These are phyloP conservation scores for Hyposmocoma kahamanoa DNA, from an alignment of 1,140 invertebrate species.

Conservation along the genomic window DNA sequence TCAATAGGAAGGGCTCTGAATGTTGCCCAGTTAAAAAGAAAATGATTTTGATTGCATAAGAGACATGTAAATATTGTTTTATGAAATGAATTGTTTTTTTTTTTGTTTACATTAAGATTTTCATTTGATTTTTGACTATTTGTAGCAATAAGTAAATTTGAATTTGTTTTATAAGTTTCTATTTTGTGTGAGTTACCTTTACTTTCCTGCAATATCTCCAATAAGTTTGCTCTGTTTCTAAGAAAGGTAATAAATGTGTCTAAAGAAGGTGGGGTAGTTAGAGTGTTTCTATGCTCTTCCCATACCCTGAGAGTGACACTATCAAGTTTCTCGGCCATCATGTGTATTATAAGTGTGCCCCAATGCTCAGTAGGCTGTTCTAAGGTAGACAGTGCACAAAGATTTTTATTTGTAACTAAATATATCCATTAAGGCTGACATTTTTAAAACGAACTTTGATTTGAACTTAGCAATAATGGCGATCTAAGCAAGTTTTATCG, in stretches of 20 bases:
- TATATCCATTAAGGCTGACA: no score
- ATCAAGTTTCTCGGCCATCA: slow-evolving; percentile 4
- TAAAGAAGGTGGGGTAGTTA: not conserved
- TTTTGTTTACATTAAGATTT: no score
- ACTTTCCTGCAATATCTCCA: slow-evolving; percentile 1
- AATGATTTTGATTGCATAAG: no score
- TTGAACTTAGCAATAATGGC: no score
- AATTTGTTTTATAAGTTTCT: not conserved
- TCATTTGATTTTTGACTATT: no score
- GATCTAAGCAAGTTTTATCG: no score
- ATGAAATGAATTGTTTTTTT: no score
- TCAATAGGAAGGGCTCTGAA: no score
- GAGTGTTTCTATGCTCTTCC: slow-evolving; percentile 4
- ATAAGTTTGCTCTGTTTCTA: slow-evolving; percentile 2
- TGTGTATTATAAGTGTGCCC: slow-evolving; percentile 5
- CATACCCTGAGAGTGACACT: not conserved
- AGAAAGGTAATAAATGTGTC: not conserved
- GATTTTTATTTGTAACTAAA: slow-evolving; percentile 5
- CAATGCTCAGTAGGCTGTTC: slow-evolving; percentile 6
- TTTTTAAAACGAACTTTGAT: no score
- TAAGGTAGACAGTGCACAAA: not conserved
- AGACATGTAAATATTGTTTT: no score
- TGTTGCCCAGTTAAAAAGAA: no score
- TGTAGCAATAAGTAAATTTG: no score
- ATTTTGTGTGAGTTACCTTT: not conserved